Conservation (phyloP, 2,113 vertebrate species). For the Drymodes brunneopygia region DNA sequence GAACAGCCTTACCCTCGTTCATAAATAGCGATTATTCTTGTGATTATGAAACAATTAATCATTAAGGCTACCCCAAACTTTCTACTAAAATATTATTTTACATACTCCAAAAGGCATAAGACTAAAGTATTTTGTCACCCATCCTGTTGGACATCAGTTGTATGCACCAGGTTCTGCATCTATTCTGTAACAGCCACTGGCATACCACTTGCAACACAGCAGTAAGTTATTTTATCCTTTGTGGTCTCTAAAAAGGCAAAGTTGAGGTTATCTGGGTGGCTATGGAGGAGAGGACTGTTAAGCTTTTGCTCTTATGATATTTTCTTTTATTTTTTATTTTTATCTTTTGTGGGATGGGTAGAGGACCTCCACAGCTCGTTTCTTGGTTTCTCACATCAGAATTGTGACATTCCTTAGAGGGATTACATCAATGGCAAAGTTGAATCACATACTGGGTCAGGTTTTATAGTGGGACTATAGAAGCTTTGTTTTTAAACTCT, state of each 20-base stretch:
- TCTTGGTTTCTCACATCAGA: neutral
- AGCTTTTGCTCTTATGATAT: neutral
- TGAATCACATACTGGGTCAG: neutral
- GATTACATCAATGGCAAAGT: neutral
- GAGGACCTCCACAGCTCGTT: neutral
- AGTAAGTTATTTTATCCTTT: neutral
- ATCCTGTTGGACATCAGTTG: too few species aligned
- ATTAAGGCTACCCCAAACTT: neutral
- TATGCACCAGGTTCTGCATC: accelerated
- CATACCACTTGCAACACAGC: neutral
- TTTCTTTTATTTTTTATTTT: neutral
- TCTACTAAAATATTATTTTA: neutral
- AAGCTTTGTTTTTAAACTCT: neutral
- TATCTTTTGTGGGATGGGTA: neutral
- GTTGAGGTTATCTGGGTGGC: neutral
- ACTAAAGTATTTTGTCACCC: neutral
- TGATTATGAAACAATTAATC: neutral
- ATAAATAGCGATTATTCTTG: neutral
- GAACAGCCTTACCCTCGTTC: neutral
- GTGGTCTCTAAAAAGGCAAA: neutral
- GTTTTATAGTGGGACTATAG: neutral
- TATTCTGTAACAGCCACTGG: neutral
- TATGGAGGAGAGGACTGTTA: neutral
- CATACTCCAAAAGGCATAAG: accelerated
- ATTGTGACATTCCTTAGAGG: neutral